Evolutionary conservation across 2,113 vertebrate genomes (phyloP).

Genomic region (Cyphomyrus plagiostoma): DNA sequence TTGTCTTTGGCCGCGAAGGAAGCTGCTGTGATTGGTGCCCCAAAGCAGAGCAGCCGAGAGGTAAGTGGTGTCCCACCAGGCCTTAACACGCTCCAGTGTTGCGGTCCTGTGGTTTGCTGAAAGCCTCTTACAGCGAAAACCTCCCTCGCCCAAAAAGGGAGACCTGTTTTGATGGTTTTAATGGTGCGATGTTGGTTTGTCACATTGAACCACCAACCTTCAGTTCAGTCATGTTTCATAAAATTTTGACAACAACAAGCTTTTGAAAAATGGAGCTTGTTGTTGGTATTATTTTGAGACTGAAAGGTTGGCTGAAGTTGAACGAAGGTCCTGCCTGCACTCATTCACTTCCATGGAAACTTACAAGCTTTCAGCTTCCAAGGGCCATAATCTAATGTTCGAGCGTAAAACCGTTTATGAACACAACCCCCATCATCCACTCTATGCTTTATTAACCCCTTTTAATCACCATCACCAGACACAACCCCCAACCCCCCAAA

Average conservation of each 20-base stretch:
- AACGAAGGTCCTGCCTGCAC: not conserved
- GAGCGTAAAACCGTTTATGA: not conserved
- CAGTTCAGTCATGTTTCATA: not conserved
- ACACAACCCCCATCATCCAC: not conserved
- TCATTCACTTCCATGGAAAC: not conserved
- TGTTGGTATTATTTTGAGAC: not conserved
- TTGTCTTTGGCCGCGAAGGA: not conserved
- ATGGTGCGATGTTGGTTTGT: not conserved
- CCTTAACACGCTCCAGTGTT: conserved; percentile 35
- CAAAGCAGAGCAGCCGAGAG: conserved; percentile 16
- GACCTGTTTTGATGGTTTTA: conserved; percentile 3
- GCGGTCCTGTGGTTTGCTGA: conserved; percentile 48
- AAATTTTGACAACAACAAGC: not conserved
- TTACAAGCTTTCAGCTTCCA: not conserved
- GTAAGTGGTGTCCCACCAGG: conserved; percentile 27
- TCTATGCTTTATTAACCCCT: not conserved
- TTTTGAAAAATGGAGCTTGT: not conserved
- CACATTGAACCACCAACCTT: not conserved
- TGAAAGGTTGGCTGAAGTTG: not conserved
- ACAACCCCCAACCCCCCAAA: not conserved
- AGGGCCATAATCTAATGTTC: not conserved
- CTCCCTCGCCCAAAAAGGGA: conserved; percentile 12
- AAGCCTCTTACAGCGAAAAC: conserved; percentile 58
- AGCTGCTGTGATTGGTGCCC: not conserved
- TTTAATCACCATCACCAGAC: not conserved